Percentiles rank a stretch among this genome's conserved stretches.
These are phyloP conservation scores for Hylomyscus alleni DNA, from an alignment of 2,797 vertebrate genomes.

Conservation along the genomic window DNA sequence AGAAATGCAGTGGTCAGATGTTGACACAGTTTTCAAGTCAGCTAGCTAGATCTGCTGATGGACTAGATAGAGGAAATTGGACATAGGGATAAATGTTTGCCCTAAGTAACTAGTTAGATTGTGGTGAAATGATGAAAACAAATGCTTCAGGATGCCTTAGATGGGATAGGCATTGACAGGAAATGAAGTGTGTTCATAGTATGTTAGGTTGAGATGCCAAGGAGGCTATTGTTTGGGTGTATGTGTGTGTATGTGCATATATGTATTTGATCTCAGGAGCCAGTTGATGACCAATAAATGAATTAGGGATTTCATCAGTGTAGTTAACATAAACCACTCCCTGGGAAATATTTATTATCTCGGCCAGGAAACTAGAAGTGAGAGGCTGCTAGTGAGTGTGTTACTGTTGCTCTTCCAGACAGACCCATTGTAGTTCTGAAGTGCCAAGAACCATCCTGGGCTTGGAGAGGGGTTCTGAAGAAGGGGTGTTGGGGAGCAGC, in stretches of 20 bases:
- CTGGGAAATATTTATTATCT: not conserved
- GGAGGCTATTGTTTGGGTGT: not conserved
- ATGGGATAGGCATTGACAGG: not conserved
- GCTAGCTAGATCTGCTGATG: conserved; percentile 1
- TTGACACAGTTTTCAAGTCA: not conserved
- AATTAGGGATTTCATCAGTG: conserved; percentile 11
- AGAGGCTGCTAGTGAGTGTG: not conserved
- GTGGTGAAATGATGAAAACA: conserved; percentile 22
- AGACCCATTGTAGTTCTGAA: not conserved
- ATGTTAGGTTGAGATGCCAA: not conserved
- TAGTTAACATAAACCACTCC: not conserved
- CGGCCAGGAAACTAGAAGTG: not conserved
- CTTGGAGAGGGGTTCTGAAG: not conserved
- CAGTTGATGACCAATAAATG: not conserved
- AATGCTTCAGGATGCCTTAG: not conserved
- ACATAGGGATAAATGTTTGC: conserved; percentile 17
- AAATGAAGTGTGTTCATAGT: not conserved
- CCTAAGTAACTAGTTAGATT: not conserved
- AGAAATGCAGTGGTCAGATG: not conserved
- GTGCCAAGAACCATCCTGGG: not conserved
- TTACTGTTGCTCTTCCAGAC: not conserved
- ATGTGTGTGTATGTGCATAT: not conserved
- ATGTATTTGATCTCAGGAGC: not conserved
- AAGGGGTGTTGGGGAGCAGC: not conserved
- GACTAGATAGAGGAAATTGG: not conserved